phyloP scores from a whole-genome alignment of 2,888 invertebrate genomes.

The Chalcosyrphus nemorum region DNA sequence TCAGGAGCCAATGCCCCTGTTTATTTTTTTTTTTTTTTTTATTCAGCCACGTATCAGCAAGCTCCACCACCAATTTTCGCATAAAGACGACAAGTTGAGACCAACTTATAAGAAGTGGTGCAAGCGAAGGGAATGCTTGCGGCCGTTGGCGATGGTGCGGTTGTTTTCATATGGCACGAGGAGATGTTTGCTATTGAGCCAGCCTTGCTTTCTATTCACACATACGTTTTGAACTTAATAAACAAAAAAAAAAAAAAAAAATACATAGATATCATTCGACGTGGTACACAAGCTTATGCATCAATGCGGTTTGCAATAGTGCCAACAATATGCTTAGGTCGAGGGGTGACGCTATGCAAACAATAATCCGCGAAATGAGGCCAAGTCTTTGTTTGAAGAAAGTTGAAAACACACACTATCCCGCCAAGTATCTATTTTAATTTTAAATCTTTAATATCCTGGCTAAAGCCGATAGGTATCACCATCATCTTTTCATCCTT shows the following conservation, averaged over 20 bases:
- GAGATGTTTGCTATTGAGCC: slow-evolving; percentile 16
- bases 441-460: slow-evolving; percentile 33
- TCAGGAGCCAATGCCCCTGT: slow-evolving; percentile 53
- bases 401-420: background rate
- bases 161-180: background rate
- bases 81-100: slow-evolving; percentile 3
- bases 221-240: background rate
- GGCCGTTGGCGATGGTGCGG: slow-evolving; percentile 13
- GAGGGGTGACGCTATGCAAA: slow-evolving; percentile 18
- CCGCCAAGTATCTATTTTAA: slow-evolving; percentile 15
- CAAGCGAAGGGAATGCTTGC: background rate
- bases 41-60: background rate
- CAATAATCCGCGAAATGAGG: slow-evolving; percentile 56
- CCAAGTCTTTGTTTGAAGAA: slow-evolving; percentile 40
- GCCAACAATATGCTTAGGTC: slow-evolving; percentile 3
- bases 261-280: background rate
- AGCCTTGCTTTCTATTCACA: slow-evolving; percentile 24
- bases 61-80: slow-evolving; percentile 18
- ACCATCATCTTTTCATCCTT: background rate
- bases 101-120: slow-evolving; percentile 23
- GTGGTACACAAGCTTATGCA: slow-evolving; percentile 1
- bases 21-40: slow-evolving; percentile 5
- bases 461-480: slow-evolving; percentile 1
- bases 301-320: slow-evolving; percentile 37
- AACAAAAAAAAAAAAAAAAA: background rate